These are phyloP conservation scores for Cassiopea andromeda DNA, from an alignment of 30 jellyfish, hydroid and myxozoan genomes.

Conservation along the genomic window DNA sequence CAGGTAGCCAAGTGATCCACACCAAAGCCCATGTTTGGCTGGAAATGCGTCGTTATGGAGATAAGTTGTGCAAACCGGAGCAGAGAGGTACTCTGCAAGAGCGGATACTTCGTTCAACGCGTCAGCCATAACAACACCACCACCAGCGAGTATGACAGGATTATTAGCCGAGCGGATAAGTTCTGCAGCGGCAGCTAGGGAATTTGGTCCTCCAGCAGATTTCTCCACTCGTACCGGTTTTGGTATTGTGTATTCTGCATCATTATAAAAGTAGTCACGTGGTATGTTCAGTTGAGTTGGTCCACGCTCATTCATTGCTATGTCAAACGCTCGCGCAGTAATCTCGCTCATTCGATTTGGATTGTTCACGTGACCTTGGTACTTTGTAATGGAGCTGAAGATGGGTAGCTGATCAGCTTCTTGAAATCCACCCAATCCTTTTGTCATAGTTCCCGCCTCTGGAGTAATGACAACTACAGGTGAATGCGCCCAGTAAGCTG, in stretches of 20 bases:
- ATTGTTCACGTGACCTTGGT: slow-evolving; percentile 90
- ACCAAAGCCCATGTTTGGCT: slow-evolving; percentile 81
- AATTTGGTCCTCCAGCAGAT: slow-evolving; percentile 81
- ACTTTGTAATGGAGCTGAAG: slow-evolving; percentile 74
- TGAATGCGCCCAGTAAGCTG: slow-evolving; percentile 95
- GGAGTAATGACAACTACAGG: slow-evolving; percentile 94
- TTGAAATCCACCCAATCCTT: slow-evolving; percentile 92
- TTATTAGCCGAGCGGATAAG: slow-evolving; percentile 70
- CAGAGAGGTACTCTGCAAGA: slow-evolving; percentile 71
- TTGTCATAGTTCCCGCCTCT: slow-evolving; percentile 89
- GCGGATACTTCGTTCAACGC: slow-evolving; percentile 63
- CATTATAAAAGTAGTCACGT: slow-evolving; percentile 84
- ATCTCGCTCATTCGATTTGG: slow-evolving; percentile 87
- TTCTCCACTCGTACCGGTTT: slow-evolving; percentile 75
- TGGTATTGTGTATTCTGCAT: slow-evolving; percentile 68
- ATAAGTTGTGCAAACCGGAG: slow-evolving; percentile 86
- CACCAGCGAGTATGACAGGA: slow-evolving; percentile 87
- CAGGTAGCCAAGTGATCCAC: slow-evolving; percentile 86
- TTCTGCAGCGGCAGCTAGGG: slow-evolving; percentile 74
- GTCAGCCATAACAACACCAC: slow-evolving; percentile 84
- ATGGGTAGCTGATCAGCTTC: slow-evolving; percentile 89
- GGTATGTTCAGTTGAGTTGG: slow-evolving; percentile 93
- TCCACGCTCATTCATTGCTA: slow-evolving; percentile 88
- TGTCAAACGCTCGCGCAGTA: slow-evolving; percentile 84
- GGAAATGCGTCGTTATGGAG: slow-evolving; percentile 89